phyloP scores from a whole-genome alignment of 2,797 vertebrate genomes.

The Melanotaenia parkinsoni region DNA sequence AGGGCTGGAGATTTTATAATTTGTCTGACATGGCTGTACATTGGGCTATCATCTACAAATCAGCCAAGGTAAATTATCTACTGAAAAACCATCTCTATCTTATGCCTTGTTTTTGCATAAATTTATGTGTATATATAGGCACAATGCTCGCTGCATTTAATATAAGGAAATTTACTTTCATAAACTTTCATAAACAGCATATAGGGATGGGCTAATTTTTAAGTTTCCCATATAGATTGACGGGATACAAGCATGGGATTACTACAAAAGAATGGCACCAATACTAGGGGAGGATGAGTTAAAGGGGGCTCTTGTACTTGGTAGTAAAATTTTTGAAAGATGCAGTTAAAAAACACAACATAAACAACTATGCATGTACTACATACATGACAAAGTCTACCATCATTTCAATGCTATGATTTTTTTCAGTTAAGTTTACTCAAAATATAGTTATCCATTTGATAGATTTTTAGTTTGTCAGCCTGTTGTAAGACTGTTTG shows the following conservation, averaged over 20 bases:
- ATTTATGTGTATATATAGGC: too few relatives aligned
- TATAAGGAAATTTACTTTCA: background rate
- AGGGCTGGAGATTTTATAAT: too few relatives aligned
- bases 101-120: too few relatives aligned
- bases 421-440: background rate
- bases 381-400: background rate
- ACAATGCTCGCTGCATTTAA: background rate
- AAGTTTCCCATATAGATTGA: constrained; percentile 21
- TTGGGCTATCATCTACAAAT: too few relatives aligned
- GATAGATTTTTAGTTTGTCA: background rate
- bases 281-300: constrained; percentile 35
- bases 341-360: background rate
- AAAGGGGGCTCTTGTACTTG: background rate
- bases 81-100: too few relatives aligned
- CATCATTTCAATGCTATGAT: background rate
- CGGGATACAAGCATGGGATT: background rate
- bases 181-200: background rate
- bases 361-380: background rate
- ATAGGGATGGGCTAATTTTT: background rate
- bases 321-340: background rate
- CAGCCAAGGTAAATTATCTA: too few relatives aligned
- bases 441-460: background rate
- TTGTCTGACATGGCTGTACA: too few relatives aligned
- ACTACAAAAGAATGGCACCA: constrained; percentile 21
- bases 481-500: background rate